These are phyloP conservation scores for Mormyrus hasselquistii DNA, from an alignment of 2,797 vertebrate genomes.

Conservation along the genomic window DNA sequence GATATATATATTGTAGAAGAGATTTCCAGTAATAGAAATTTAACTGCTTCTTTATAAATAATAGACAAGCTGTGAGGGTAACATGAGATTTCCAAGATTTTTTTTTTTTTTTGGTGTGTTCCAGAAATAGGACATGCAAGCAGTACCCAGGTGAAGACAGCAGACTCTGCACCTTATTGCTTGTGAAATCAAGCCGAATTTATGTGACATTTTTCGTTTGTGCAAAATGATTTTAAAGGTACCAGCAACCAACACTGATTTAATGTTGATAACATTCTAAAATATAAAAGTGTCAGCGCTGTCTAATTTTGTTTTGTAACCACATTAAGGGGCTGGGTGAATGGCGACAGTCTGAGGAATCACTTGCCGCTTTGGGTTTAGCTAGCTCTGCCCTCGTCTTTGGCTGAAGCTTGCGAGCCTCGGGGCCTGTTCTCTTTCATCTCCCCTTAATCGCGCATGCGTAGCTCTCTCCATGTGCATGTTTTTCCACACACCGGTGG, in stretches of 20 bases:
- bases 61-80: slow-evolving; percentile 1
- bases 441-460: slow-evolving; percentile 16
- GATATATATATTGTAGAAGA: background rate
- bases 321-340: background rate
- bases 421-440: background rate
- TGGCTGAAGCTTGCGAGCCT: background rate
- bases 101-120: background rate
- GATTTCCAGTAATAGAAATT: background rate
- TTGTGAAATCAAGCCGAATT: background rate
- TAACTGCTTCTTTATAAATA: slow-evolving; percentile 7
- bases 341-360: background rate
- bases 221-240: background rate
- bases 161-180: background rate
- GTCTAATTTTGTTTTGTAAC: background rate
- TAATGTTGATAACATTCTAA: background rate
- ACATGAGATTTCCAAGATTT: background rate
- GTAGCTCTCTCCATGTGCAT: slow-evolving; percentile 1
- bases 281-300: background rate
- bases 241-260: background rate
- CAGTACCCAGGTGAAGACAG: background rate
- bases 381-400: background rate
- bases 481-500: slow-evolving; percentile 14
- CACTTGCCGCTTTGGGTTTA: background rate
- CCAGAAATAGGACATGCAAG: background rate
- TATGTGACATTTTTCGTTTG: background rate